Evolutionary conservation across 1,140 invertebrate genomes (phyloP), one percentile per base, ranked within the genome.

Genomic region (Drosophila triauraria): DNA sequence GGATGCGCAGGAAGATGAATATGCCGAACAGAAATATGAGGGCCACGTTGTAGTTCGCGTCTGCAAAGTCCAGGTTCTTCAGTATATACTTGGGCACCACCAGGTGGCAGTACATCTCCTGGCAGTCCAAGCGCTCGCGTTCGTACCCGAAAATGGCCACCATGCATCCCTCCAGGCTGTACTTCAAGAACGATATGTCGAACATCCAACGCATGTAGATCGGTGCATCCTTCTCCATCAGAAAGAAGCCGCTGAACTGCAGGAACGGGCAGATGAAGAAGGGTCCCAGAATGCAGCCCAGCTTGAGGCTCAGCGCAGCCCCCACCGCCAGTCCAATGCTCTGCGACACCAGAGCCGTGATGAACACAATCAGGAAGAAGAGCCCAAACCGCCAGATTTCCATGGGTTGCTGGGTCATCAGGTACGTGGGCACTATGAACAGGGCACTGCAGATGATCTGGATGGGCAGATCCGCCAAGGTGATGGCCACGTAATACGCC

Each of bases 211-310:
- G 95, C 54, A 98, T 93, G 77, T 95, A 96, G 0, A 93, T 91
- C 15, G 97, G 97, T 4, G 97, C 97, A 79, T 98, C 97, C 62
- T 95, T 95, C 64, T 97, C 94, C 77, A 95, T 96, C 2, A 99
- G 95, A 86, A 99, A 98, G 93, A 98, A 98, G 17, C 98, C 98
- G 47, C 96, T 96, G 83, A 97, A 99, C 72, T 98, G 94, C 9
- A 97, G 94, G 84, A 98, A 97, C 1, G 97, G 98, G 92, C 97
- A 96, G 65, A 97, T 96, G 50, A 95, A 95, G 70, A 95, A 94
- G 25, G 98, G 97, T 23, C 97, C 98, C 91, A 99, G 95, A 80
- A 98, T 96, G 1, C 98, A 96, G 8, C 95, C 96, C 82, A 96
- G 94, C 96, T 97, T 95, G 25, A 97, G 93, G 91, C 94, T 95